Base-by-base conservation (phyloP, 2,888 invertebrate species). In the Ecliptopera silaceata region DNA sequence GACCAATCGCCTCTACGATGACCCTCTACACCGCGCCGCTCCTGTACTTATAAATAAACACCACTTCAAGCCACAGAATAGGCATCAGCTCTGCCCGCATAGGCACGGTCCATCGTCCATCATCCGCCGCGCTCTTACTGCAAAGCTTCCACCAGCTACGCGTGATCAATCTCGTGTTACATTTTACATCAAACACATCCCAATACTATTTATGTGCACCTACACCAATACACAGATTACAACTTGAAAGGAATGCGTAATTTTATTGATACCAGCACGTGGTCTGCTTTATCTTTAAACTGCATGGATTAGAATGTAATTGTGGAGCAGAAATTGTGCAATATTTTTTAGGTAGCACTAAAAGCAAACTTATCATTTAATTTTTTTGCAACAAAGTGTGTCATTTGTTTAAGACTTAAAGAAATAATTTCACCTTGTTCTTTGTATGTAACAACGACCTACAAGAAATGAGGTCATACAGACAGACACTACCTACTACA, bases 31-130 rank as follows among this genome's bases (percentile, higher is more conserved):
- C 65, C 71, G 72, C 72, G 26, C 65, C 71, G 72, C 72, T 69
- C 39, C 42, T 50, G 17, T 68, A 57, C 63, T 80, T 86, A 88
- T 82, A 82, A 84, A 87, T 87, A 86, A 75, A 75, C 63, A 64
- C 43, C 44, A 67, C 66, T 56, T 59, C 45, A 53, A 60, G 48
- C 47, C 56, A 20, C 59, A 61, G 56, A 48, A 46, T 50, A 54
- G 22, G 29, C 36, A 22, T 43, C 39, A 18, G 43, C 29, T 49
- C 10, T 20, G n/a, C n/a, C n/a, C n/a, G n/a, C n/a, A 26, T 17
- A 42, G 6, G 31, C 29, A 34, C 39, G 48, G 58, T 32, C 17
- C 42, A 53, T 51, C 61, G 53, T 66, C 64, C 55, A 66, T 63
- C 58, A 63, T 54, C 51, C 44, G 31, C 6, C 22, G 59, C 46